These are phyloP conservation scores for Lasioglossum vierecki DNA, from an alignment of 2,888 invertebrate species.

Conservation along the genomic window DNA sequence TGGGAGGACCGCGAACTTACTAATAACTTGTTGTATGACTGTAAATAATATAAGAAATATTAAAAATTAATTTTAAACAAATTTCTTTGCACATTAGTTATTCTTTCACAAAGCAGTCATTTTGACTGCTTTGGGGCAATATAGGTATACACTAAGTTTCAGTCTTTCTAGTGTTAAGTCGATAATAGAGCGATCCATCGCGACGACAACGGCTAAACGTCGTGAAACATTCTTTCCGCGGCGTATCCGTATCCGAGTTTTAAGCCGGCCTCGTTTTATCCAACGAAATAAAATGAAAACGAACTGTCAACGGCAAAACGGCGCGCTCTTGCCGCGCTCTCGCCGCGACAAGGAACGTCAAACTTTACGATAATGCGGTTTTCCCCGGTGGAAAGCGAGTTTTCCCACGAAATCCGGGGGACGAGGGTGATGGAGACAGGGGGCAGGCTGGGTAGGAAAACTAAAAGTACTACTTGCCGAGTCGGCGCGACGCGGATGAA, in stretches of 20 bases:
- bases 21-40: too few species aligned
- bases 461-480: conserved; percentile 68
- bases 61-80: too few species aligned
- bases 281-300: conserved; percentile 51
- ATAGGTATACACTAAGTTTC: too few species aligned
- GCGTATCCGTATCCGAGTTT: conserved; percentile 22
- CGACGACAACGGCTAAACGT: conserved; percentile 28
- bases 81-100: too few species aligned
- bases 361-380: conserved; percentile 71
- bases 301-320: conserved; percentile 54
- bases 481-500: conserved; percentile 46
- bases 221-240: conserved; percentile 4
- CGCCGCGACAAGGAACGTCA: conserved; percentile 49
- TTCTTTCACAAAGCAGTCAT: too few species aligned
- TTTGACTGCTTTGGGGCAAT: too few species aligned
- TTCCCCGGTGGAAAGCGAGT: conserved; percentile 60
- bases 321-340: conserved; percentile 35
- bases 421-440: conserved; percentile 22
- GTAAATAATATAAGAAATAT: too few species aligned
- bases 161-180: too few species aligned
- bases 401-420: conserved; percentile 38
- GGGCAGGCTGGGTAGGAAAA: conserved; percentile 49
- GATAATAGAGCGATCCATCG: neutral
- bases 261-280: conserved; percentile 41
- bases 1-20: too few species aligned